Conservation (phyloP, 1,140 invertebrate species). For the Zophobas atratus region DNA sequence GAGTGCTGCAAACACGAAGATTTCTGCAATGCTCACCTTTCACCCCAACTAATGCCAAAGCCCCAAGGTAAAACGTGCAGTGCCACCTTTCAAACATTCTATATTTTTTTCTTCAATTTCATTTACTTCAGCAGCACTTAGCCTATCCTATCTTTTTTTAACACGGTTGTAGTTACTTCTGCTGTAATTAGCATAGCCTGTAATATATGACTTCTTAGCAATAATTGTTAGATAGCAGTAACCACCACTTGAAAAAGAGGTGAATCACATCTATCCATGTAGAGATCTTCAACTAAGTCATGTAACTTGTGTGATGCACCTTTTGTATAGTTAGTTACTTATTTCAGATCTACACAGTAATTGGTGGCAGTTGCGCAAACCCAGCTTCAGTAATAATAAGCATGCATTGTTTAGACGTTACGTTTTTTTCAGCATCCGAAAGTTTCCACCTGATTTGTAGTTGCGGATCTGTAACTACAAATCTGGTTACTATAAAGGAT, state of each 20-base stretch:
- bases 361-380: conserved; percentile 42
- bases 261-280: no score
- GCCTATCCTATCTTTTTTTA: conserved; percentile 34
- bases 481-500: background rate
- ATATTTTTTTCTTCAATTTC: conserved; percentile 43
- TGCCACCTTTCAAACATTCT: conserved; percentile 37
- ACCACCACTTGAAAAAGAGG: background rate
- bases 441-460: background rate
- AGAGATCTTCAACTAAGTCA: no score
- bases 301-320: background rate
- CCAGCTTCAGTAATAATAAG: conserved; percentile 21
- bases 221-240: background rate
- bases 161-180: conserved; percentile 30
- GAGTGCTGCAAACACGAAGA: conserved; percentile 77
- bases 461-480: background rate
- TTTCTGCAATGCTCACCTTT: conserved; percentile 72
- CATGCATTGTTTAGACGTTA: conserved; percentile 11
- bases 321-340: conserved; percentile 12
- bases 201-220: background rate
- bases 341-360: conserved; percentile 31
- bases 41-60: conserved; percentile 68
- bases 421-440: background rate
- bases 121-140: conserved; percentile 41
- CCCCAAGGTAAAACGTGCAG: conserved; percentile 69
- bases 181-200: conserved; percentile 40